phyloP scores from a whole-genome alignment of 2,113 vertebrate species.

The Ameiurus melas region DNA sequence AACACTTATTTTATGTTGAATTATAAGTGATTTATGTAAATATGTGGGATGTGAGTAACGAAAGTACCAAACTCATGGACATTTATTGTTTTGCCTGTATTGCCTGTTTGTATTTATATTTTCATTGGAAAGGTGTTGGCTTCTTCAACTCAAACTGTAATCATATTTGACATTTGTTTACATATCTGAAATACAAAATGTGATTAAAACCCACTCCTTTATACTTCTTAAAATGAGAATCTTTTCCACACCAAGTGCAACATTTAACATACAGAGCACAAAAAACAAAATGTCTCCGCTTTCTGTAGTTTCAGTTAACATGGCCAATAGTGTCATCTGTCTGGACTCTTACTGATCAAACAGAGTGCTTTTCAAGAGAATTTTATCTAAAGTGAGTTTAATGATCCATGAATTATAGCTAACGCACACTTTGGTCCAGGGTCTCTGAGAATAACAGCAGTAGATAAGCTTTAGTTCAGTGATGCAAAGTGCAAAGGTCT shows the following conservation, averaged over 20 bases:
- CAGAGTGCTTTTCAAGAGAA: slow-evolving; percentile 7
- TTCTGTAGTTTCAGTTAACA: slow-evolving; percentile 16
- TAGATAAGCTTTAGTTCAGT: slow-evolving; percentile 8
- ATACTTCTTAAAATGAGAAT: slow-evolving; percentile 25
- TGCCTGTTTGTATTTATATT: slow-evolving; percentile 66
- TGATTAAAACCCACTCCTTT: slow-evolving; percentile 49
- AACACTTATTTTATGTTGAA: slow-evolving; percentile 49
- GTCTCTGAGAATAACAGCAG: background rate
- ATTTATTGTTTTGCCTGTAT: slow-evolving; percentile 53
- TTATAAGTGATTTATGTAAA: slow-evolving; percentile 61
- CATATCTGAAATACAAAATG: slow-evolving; percentile 44
- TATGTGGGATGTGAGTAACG: slow-evolving; percentile 43
- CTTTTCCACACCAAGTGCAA: slow-evolving; percentile 17
- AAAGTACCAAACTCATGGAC: slow-evolving; percentile 30
- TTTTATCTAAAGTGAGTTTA: slow-evolving; percentile 25
- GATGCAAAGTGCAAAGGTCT: background rate
- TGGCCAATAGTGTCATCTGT: slow-evolving; percentile 29
- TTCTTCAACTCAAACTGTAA: slow-evolving; percentile 44
- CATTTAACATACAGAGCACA: slow-evolving; percentile 18
- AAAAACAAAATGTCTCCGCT: background rate
- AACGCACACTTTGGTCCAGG: slow-evolving; percentile 30
- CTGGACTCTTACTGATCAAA: background rate
- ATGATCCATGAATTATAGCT: slow-evolving; percentile 22
- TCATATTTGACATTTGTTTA: slow-evolving; percentile 55
- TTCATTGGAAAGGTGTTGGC: slow-evolving; percentile 44